These are phyloP conservation scores for Platerodrilus igneus DNA, from an alignment of 2,888 invertebrate species.

Conservation along the genomic window DNA sequence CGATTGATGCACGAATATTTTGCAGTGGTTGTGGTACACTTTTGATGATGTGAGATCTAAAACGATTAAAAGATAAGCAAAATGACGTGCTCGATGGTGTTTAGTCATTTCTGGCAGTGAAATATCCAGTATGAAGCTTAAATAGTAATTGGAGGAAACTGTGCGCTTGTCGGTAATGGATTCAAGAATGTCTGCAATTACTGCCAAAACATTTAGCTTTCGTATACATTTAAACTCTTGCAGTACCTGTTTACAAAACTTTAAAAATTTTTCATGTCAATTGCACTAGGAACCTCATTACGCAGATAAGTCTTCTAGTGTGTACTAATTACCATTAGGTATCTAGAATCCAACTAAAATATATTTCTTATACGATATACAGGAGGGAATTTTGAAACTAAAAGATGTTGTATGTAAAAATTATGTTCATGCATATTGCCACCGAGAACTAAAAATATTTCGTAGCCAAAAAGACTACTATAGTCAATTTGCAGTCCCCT, in stretches of 20 bases:
- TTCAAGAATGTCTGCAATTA: constrained; percentile 24
- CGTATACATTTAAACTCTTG: too few species aligned
- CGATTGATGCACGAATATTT: constrained; percentile 21
- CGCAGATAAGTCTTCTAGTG: too few species aligned
- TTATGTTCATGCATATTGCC: constrained; percentile 12
- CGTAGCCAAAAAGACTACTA: constrained; percentile 22
- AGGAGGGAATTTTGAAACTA: too few species aligned
- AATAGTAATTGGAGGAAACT: constrained; percentile 20
- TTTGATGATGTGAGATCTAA: constrained; percentile 15
- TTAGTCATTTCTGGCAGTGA: constrained; percentile 37
- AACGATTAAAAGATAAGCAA: constrained; percentile 32
- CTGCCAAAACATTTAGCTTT: too few species aligned
- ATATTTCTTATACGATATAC: too few species aligned
- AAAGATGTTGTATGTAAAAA: too few species aligned
- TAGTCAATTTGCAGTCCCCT: constrained; percentile 20
- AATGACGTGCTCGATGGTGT: constrained; percentile 33
- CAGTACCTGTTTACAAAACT: too few species aligned
- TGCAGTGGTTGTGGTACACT: constrained; percentile 12
- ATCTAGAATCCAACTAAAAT: too few species aligned
- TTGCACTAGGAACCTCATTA: constrained; percentile 21
- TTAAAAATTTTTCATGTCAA: too few species aligned
- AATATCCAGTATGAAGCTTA: constrained; percentile 34
- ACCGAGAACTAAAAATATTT: constrained; percentile 15
- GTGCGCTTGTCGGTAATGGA: constrained; percentile 27
- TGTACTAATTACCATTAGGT: too few species aligned